Percentiles rank a stretch among this genome's conserved stretches.
Evolutionary conservation across 92 coral and sea anemone species (phyloP).

Genomic region (Paragorgia papillata): DNA sequence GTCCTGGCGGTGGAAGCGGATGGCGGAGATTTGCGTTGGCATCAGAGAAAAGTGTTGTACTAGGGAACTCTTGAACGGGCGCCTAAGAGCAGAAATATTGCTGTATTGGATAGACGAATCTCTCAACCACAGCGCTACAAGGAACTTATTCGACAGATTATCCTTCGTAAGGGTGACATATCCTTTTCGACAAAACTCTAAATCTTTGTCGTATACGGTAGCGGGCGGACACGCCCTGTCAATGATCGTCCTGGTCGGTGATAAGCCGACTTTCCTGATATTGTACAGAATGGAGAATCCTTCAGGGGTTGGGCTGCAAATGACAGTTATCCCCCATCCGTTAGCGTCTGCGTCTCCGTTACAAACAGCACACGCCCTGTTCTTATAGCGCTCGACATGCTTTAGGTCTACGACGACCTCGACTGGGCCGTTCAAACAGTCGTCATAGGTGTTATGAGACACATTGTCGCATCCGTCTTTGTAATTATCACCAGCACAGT

Average conservation of each 20-base stretch:
- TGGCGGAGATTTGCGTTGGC: neutral
- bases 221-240: neutral
- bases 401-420: neutral
- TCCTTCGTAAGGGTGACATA: neutral
- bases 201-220: neutral
- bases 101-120: neutral
- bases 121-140: neutral
- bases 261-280: neutral
- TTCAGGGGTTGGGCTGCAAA: neutral
- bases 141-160: neutral
- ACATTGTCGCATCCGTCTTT: neutral
- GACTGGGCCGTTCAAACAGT: constrained; percentile 15
- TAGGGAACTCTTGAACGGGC: neutral
- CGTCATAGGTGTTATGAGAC: neutral
- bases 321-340: neutral
- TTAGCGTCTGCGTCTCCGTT: neutral
- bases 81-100: neutral
- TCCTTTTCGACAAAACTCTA: neutral
- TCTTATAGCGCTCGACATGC: neutral
- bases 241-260: neutral
- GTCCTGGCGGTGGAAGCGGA: constrained; percentile 12
- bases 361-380: constrained; percentile 12
- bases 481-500: neutral
- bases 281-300: constrained; percentile 4
- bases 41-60: neutral